phyloP scores from a whole-genome alignment of 2,797 vertebrate species.

The Onychomys leucogaster region DNA sequence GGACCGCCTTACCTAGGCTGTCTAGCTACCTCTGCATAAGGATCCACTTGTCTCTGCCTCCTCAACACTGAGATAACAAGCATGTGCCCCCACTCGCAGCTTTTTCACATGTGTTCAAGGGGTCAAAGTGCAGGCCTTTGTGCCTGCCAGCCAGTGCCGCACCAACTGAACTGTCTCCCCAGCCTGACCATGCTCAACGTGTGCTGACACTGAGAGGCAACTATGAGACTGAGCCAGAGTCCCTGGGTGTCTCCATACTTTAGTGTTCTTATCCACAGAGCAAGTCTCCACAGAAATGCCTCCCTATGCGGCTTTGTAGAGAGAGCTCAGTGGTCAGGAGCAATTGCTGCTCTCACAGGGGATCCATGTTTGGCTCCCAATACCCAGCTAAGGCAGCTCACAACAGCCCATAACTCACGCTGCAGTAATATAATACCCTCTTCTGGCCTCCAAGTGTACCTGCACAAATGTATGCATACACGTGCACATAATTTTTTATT shows the following conservation, averaged over 20 bases:
- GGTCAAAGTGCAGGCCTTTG: neutral
- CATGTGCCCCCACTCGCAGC: neutral
- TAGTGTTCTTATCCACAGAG: neutral
- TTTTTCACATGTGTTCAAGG: neutral
- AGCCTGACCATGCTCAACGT: neutral
- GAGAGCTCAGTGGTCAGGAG: neutral
- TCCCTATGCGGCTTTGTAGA: neutral
- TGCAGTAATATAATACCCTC: neutral
- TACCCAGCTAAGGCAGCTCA: neutral
- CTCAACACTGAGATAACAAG: neutral
- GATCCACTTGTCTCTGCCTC: too few relatives aligned
- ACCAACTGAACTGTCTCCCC: neutral
- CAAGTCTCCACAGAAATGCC: neutral
- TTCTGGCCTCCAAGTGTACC: neutral
- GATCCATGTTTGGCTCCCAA: neutral
- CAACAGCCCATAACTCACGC: neutral
- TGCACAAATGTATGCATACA: neutral
- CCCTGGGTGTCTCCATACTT: neutral
- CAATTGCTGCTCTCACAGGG: neutral
- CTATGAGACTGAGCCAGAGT: neutral
- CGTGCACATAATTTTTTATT: neutral
- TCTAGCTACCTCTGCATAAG: neutral
- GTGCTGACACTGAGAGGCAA: neutral
- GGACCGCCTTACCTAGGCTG: neutral
- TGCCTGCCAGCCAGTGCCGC: neutral